Conservation (phyloP, 2,113 vertebrate genomes). For the Serilophus lunatus region DNA sequence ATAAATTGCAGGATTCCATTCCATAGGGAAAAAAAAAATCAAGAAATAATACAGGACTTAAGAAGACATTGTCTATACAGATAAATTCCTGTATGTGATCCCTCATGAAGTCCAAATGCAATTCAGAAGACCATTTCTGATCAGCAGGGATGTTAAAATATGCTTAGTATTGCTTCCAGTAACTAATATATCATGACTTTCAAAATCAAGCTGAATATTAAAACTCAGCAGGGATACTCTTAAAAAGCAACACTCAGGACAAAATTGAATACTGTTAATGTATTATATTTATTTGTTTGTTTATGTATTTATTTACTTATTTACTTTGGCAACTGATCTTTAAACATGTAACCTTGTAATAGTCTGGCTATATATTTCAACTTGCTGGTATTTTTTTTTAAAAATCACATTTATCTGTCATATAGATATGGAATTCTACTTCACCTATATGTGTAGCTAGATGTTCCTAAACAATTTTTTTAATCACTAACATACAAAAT, state of each 20-base stretch:
- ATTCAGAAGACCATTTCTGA: background rate
- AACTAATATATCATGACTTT: background rate
- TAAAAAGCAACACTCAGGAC: background rate
- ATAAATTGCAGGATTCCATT: background rate
- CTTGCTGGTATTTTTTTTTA: background rate
- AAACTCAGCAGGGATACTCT: background rate
- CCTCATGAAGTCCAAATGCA: background rate
- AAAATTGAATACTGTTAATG: background rate
- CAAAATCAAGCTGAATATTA: conserved; percentile 14
- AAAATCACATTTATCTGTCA: background rate
- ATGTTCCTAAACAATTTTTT: background rate
- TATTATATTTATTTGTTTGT: background rate
- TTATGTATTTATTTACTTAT: background rate
- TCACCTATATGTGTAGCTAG: too few species aligned
- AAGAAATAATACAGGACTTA: background rate
- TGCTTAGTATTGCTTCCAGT: background rate
- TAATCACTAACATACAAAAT: background rate
- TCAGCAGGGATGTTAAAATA: background rate
- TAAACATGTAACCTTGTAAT: background rate
- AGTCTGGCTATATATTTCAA: background rate
- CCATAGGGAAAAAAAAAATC: background rate
- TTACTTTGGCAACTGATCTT: background rate
- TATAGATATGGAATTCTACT: background rate
- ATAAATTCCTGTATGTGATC: background rate
- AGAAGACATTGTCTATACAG: background rate